Evolutionary conservation across 2,888 invertebrate species (phyloP).

Genomic region (Eilema griseolum): DNA sequence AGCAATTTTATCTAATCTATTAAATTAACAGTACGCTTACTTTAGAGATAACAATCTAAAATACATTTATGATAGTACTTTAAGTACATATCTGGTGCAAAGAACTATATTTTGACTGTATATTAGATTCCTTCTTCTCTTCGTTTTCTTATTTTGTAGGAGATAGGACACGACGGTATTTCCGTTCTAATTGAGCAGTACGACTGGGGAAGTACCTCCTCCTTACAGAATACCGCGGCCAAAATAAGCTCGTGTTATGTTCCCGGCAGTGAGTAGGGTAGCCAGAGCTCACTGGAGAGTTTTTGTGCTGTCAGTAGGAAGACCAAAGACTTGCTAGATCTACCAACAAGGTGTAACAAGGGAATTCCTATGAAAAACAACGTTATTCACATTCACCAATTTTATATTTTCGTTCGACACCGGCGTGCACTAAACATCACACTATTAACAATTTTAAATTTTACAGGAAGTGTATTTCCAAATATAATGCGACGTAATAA

Average conservation of each 20-base stretch:
- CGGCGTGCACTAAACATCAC: background rate
- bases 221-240: no score
- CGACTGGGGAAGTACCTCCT: no score
- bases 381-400: background rate
- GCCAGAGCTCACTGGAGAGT: no score
- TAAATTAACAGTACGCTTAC: background rate
- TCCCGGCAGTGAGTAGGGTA: no score
- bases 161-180: no score
- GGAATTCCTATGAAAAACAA: no score
- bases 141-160: background rate
- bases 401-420: background rate
- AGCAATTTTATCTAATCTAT: slow-evolving; percentile 10
- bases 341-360: no score
- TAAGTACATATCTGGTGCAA: background rate
- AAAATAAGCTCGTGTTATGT: no score
- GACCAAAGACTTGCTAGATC: no score
- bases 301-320: no score
- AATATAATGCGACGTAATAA: background rate
- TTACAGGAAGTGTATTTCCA: background rate
- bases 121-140: background rate
- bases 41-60: background rate
- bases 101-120: background rate
- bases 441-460: background rate
- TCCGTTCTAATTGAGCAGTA: no score
- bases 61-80: background rate